phyloP scores from a whole-genome alignment of 2,797 vertebrate species.

The Gorsachius magnificus region DNA sequence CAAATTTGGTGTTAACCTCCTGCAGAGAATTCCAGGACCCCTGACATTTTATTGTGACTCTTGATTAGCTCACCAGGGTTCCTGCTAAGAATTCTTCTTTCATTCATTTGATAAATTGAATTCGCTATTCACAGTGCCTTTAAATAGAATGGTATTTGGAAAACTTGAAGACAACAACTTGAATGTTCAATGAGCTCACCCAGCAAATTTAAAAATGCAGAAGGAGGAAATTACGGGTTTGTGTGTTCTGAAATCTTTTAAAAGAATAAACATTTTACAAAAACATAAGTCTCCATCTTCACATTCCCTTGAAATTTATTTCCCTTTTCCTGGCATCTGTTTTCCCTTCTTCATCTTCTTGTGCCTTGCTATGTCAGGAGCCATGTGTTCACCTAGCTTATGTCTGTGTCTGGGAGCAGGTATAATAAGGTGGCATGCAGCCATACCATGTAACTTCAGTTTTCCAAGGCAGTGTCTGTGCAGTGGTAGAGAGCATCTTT shows the following conservation, averaged over 20 bases:
- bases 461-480: not conserved
- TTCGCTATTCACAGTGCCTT: conserved; percentile 64
- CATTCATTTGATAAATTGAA: conserved; percentile 67
- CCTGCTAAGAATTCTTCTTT: conserved; percentile 68
- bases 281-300: not conserved
- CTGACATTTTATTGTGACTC: conserved; percentile 70
- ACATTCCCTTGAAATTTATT: not conserved
- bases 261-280: not conserved
- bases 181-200: conserved; percentile 55
- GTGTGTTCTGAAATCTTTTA: not conserved
- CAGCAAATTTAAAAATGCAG: conserved; percentile 29
- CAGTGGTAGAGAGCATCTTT: not conserved
- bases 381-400: not conserved
- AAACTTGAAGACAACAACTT: conserved; percentile 46
- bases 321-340: not conserved
- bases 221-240: not conserved
- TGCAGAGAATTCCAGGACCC: conserved; percentile 63
- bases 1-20: conserved; percentile 63
- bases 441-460: not conserved
- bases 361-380: not conserved
- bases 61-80: conserved; percentile 67
- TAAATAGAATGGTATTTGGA: conserved; percentile 69
- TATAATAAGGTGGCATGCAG: rapidly evolving
- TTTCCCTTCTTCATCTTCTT: not conserved
- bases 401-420: not conserved